Evolutionary conservation across 2,113 vertebrate species (phyloP), one percentile per base, ranked within the genome.

Genomic region (Caranx melampygus): DNA sequence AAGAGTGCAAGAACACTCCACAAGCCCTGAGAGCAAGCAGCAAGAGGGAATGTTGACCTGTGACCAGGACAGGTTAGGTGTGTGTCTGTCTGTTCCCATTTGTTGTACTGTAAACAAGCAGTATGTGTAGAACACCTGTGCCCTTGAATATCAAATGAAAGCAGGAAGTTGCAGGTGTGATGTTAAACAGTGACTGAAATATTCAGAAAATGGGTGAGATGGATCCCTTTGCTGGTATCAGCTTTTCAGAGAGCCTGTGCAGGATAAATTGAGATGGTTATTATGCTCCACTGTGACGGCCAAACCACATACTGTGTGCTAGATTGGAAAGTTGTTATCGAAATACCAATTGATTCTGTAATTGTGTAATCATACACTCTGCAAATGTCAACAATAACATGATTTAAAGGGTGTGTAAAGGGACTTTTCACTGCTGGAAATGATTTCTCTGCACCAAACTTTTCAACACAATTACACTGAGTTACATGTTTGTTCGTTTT

Each of bases 1-100:
- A 74, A 37, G 35, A 76, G 54, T 52, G 62, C 60, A 71, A 55
- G 44, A 52, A 44, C 62, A 71, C 81, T 68, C 61, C 18, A 61
- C 65, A 40, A 26, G 59, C 59, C 57, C 62, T 1, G 4, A 76
- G 26, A 69, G 69, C 47, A 45, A 35, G 61, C 6, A 3, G 57
- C 18, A 9, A 59, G 40, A 42, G 31, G 35, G 54, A 6, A 33
- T 34, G 52, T 35, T 67, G 67, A 84, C 75, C 76, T 12, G 0
- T 12, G 55, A 65, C 3, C 2, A 14, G 3, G 14, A 35, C 52
- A 45, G 58, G 45, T 73, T 61, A 72, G 37, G 49, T 59, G 42
- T 42, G 54, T 72, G 57, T 72, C 42, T 69, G 10, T 71, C 21
- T 68, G 3, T 40, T 57, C 1, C 0, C 16, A 26, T 33, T 51